These are phyloP conservation scores for Melospiza melodia DNA, from an alignment of 2,113 vertebrate species.

Conservation along the genomic window DNA sequence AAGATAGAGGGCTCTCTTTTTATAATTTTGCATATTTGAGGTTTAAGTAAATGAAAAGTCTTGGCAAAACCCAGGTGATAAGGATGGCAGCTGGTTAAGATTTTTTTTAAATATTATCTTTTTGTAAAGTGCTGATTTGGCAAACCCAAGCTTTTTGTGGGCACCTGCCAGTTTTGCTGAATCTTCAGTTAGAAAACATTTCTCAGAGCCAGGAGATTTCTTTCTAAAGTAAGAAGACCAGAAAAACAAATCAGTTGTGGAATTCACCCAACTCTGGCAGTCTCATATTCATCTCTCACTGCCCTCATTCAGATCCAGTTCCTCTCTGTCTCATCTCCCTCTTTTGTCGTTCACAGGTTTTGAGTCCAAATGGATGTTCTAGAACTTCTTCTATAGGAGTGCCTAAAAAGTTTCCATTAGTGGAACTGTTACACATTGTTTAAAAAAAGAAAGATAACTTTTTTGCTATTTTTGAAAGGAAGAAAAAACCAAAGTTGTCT, in stretches of 20 bases:
- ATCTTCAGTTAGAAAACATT: not conserved
- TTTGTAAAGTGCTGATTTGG: not conserved
- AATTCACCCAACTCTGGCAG: not conserved
- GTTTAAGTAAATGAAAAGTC: not conserved
- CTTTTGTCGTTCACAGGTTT: not conserved
- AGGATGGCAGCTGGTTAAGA: not conserved
- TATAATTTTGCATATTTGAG: not conserved
- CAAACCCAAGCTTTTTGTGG: not conserved
- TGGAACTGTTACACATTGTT: not conserved
- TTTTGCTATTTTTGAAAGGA: not conserved
- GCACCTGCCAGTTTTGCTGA: not conserved
- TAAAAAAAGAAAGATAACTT: not conserved
- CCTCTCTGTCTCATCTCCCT: not conserved
- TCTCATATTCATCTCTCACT: not conserved
- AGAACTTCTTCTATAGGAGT: not conserved
- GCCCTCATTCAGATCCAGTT: not conserved
- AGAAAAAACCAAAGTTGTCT: not conserved
- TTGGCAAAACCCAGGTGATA: not conserved
- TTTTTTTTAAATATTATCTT: not conserved
- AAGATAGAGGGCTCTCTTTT: not conserved
- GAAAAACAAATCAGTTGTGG: not conserved
- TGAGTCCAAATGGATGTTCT: not conserved
- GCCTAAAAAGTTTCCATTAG: not conserved
- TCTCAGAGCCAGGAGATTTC: not conserved
- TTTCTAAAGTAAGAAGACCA: not conserved